phyloP scores from a whole-genome alignment of 2,113 vertebrate genomes.

The Gopherus evgoodei region DNA sequence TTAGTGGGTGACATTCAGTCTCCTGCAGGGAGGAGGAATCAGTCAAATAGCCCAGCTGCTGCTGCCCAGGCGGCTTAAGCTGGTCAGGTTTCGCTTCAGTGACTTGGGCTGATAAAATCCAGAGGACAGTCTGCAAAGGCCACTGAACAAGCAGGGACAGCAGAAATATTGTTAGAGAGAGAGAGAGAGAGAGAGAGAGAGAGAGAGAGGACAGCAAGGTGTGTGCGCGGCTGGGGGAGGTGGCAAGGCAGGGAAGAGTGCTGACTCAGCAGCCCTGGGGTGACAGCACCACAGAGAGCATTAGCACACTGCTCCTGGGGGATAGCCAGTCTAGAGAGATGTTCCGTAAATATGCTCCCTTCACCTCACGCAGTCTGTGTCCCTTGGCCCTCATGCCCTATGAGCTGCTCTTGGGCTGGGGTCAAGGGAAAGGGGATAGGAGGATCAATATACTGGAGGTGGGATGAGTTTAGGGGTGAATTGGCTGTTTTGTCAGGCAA shows the following conservation, averaged over 20 bases:
- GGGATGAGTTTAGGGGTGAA: background rate
- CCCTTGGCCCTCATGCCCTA: background rate
- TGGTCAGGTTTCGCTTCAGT: background rate
- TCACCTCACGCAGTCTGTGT: fast-evolving
- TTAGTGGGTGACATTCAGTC: fast-evolving
- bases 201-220: background rate
- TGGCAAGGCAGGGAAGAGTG: background rate
- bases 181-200: background rate
- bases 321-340: background rate
- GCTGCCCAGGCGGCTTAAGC: background rate
- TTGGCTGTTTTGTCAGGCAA: background rate
- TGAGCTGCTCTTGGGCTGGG: background rate
- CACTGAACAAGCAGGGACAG: background rate
- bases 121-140: background rate
- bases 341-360: fast-evolving
- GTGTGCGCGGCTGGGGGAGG: background rate
- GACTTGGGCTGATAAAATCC: background rate
- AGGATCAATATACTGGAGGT: background rate
- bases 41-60: background rate
- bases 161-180: background rate
- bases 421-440: background rate
- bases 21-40: background rate
- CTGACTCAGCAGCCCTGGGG: background rate
- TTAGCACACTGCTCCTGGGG: background rate
- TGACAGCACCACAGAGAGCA: fast-evolving